These are phyloP conservation scores for Anthoscopus minutus DNA, from an alignment of 2,113 vertebrate species.

Conservation along the genomic window DNA sequence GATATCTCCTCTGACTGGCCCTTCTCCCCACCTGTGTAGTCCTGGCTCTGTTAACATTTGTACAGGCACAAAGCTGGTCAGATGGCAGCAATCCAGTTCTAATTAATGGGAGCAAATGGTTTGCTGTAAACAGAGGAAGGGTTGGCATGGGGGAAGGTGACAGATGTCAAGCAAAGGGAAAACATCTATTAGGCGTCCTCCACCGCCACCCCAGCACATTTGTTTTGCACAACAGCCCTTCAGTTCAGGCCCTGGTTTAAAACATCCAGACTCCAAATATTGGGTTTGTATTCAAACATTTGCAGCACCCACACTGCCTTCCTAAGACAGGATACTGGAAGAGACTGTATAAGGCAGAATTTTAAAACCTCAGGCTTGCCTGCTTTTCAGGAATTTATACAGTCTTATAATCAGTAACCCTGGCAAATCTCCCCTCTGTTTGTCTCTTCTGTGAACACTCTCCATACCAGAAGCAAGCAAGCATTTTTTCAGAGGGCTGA, in stretches of 20 bases:
- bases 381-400: not conserved
- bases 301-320: not conserved
- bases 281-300: not conserved
- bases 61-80: not conserved
- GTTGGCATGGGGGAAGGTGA: conserved; percentile 2
- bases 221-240: not conserved
- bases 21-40: not conserved
- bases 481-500: not conserved
- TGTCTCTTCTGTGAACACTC: not conserved
- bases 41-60: not conserved
- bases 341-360: not conserved
- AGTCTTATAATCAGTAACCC: not conserved
- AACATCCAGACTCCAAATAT: not conserved
- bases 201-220: not conserved
- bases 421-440: not conserved
- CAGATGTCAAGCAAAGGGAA: conserved; percentile 47
- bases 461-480: not conserved
- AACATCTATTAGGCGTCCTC: conserved; percentile 24
- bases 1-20: not conserved
- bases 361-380: not conserved
- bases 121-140: conserved; percentile 36
- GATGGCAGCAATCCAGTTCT: conserved; percentile 30
- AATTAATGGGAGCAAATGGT: conserved; percentile 47
- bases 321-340: not conserved
- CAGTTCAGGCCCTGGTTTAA: not conserved